Base-by-base conservation (phyloP, 2,888 invertebrate genomes). In the Ochlodes sylvanus region DNA sequence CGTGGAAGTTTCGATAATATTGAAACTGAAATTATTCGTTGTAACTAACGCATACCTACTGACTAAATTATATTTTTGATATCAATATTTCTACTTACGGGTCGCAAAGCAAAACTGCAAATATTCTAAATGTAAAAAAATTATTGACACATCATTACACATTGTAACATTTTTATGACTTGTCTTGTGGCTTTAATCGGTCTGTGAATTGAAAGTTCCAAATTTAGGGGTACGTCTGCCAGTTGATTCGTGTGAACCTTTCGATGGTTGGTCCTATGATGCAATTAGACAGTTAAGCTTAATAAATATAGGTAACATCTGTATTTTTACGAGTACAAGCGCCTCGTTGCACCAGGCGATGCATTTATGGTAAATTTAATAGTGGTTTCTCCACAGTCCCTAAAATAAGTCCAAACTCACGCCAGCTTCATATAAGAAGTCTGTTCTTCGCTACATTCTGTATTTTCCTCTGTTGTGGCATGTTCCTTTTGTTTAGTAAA, bases 1-100 rank as follows among this genome's bases (percentile, higher is more conserved):
- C 70, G 71, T 69, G 67, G 57, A 76, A 73, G 77, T 78, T 76
- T 79, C 80, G 78, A 79, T 74, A 70, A 73, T 74, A 77, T 79
- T 76, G 66, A 76, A 79, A 74, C 72, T 57, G 73, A 76, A 84
- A 82, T 83, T 80, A 58, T 74, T 76, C 83, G 82, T 82, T 84
- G 80, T 84, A 82, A 77, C 69, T 67, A 74, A 70, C 64, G 64
- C 72, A 69, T 71, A 72, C n/a, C n/a, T n/a, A n/a, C 21, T 65
- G 72, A 67, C 70, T 73, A 64, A 68, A 58, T 62, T 69, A 68
- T 70, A 70, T 71, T 71, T 68, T 73, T 72, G 63, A 71, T 71
- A 71, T 50, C 19, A 41, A 60, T 66, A 61, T 67, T 67, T 55
- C 44, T 61, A 44, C 21, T 61, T 67, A 67, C 66, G 61, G 66